Percentiles rank a stretch among this genome's conserved stretches.
Evolutionary conservation across 2,797 vertebrate genomes (phyloP).

Genomic region (Artibeus lituratus): DNA sequence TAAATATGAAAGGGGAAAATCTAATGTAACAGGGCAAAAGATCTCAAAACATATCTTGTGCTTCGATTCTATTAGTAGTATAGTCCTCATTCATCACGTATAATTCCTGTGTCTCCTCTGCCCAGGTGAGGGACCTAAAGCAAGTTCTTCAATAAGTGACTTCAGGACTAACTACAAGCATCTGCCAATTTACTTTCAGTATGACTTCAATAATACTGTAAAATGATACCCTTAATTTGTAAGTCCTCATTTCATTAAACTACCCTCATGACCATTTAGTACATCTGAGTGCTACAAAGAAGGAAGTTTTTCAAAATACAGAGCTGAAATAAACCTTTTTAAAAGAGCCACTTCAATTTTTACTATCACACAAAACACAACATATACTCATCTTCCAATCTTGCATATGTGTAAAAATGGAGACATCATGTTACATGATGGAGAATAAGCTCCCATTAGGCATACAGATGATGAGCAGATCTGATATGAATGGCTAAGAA

Average conservation of each 20-base stretch:
- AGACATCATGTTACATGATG: conserved; percentile 59
- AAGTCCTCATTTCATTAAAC: conserved; percentile 70
- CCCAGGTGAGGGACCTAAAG: conserved; percentile 48
- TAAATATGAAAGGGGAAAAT: conserved; percentile 66
- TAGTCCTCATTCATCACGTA: background rate
- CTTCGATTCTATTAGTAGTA: background rate
- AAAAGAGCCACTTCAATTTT: conserved; percentile 33
- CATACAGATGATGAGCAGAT: background rate
- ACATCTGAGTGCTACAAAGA: conserved; percentile 65
- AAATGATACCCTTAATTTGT: conserved; percentile 63
- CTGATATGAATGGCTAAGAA: background rate
- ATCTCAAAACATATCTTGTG: background rate
- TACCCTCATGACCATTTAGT: conserved; percentile 68
- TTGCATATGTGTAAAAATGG: background rate
- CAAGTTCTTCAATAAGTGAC: conserved; percentile 61
- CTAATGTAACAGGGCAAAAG: conserved; percentile 56
- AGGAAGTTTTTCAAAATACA: conserved; percentile 74
- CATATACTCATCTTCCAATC: background rate
- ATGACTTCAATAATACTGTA: conserved; percentile 70
- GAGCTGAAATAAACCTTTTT: conserved; percentile 4
- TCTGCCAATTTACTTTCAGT: conserved; percentile 66
- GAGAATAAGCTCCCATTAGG: background rate
- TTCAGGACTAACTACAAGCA: conserved; percentile 69
- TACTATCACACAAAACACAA: conserved; percentile 69
- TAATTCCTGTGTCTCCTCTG: background rate